Evolutionary conservation across 2,797 vertebrate species (phyloP).

Genomic region (Lithobates pipiens): DNA sequence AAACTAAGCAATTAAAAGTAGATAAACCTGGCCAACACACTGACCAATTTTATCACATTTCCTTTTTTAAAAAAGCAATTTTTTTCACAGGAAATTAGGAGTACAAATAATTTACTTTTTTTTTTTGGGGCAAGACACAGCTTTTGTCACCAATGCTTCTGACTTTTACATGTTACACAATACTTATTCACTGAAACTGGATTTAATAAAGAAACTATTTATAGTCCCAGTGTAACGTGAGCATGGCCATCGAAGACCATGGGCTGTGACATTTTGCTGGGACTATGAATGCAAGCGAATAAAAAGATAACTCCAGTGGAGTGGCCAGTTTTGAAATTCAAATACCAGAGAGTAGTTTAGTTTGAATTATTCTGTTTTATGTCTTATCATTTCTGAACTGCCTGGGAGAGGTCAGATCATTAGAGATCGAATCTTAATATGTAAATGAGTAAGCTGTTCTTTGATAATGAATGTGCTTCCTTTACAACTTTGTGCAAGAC

Average conservation of each 20-base stretch:
- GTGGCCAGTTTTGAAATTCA: slow-evolving; percentile 39
- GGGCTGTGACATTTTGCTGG: background rate
- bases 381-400: slow-evolving; percentile 39
- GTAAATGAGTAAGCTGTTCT: slow-evolving; percentile 45
- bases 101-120: too few relatives aligned
- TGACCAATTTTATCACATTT: too few relatives aligned
- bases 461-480: slow-evolving; percentile 47
- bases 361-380: slow-evolving; percentile 57
- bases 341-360: slow-evolving; percentile 36
- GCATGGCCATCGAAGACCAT: background rate
- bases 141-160: too few relatives aligned
- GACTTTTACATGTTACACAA: too few relatives aligned
- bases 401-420: slow-evolving; percentile 52
- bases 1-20: too few relatives aligned
- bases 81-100: too few relatives aligned
- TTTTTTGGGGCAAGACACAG: too few relatives aligned
- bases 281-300: slow-evolving; percentile 1
- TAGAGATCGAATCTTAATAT: slow-evolving; percentile 50
- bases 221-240: background rate
- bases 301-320: slow-evolving; percentile 1
- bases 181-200: too few relatives aligned
- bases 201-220: too few relatives aligned
- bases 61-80: too few relatives aligned
- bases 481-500: slow-evolving; percentile 25
- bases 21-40: too few relatives aligned